These are phyloP conservation scores for Hyposoter dolosus DNA, from an alignment of 2,888 invertebrate genomes.

Conservation along the genomic window DNA sequence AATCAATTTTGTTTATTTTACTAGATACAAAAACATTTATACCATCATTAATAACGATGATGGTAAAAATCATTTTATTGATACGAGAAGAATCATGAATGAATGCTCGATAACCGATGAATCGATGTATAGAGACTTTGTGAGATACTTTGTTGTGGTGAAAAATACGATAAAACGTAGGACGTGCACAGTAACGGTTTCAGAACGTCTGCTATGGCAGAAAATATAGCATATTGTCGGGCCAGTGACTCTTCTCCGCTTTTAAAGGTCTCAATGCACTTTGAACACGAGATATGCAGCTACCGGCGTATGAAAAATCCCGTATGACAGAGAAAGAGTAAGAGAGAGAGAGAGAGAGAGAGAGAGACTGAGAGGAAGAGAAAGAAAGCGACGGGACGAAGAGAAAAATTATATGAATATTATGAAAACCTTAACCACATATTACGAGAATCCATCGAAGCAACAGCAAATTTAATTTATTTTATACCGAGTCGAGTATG, in stretches of 20 bases:
- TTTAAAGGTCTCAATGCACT: slow-evolving; percentile 39
- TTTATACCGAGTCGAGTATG: neutral
- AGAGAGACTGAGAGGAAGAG: neutral
- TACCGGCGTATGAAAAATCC: slow-evolving; percentile 1
- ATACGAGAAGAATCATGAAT: neutral
- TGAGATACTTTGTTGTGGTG: neutral
- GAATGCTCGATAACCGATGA: neutral
- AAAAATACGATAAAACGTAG: slow-evolving; percentile 31
- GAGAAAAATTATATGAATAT: neutral
- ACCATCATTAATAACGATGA: too few relatives aligned
- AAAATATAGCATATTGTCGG: slow-evolving; percentile 21
- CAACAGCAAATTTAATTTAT: neutral
- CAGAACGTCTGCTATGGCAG: slow-evolving; percentile 22
- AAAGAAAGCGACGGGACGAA: neutral
- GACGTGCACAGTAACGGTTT: slow-evolving; percentile 32
- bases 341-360: neutral
- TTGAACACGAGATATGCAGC: slow-evolving; percentile 35
- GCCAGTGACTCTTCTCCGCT: slow-evolving; percentile 50
- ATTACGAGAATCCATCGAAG: neutral
- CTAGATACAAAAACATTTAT: too few relatives aligned
- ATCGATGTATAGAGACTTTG: neutral
- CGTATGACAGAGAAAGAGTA: neutral
- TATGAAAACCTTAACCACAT: neutral
- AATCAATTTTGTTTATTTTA: too few relatives aligned
- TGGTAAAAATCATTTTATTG: too few relatives aligned